Evolutionary conservation across 2,888 invertebrate genomes (phyloP), one percentile per base, ranked within the genome.

Genomic region (Chalcosyrphus nemorum): DNA sequence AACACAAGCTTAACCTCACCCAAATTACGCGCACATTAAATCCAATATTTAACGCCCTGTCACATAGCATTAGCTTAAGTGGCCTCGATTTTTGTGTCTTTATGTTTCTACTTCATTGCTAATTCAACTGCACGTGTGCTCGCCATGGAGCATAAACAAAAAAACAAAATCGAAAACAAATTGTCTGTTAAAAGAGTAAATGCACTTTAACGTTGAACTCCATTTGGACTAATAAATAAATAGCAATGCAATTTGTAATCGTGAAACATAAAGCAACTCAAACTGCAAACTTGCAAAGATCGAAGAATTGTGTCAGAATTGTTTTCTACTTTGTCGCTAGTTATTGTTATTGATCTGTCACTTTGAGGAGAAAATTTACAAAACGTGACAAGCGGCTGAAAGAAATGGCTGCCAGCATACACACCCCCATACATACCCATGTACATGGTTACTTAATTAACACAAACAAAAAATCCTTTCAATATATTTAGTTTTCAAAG

Each of bases 401-500:
- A 32, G 24, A 27, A 29, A 52, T 27, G 27, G 27, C 57, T 59
- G 41, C 13, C 11, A 13, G 43, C 11, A 27, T 29, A 13, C 24
- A 7, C 21, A 11, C 29, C 1, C 1, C 27, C 9, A 50, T 29
- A 15, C 15, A 24, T n/a, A 15, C 19, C 54, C n/a, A n/a, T n/a
- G 21, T 43, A 32, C 7, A 5, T 54, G 15, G 29, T 54, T 59
- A 32, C 52, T 66, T 15, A 21, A 59, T 66, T 38, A 41, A 32
- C 47, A 45, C 43, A 47, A 70, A 45, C 27, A 52, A 50, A 50
- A 52, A 76, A 17, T 66, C 43, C 19, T 50, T 56, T 43, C 61
- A 59, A 61, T 38, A n/a, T n/a, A n/a, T n/a, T n/a, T n/a, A 50
- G 21, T 81, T 45, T 63, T 57, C 57, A 76, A 63, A 76, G 76